Conservation (phyloP, 2,888 invertebrate species). For the Octonoba sinensis region DNA sequence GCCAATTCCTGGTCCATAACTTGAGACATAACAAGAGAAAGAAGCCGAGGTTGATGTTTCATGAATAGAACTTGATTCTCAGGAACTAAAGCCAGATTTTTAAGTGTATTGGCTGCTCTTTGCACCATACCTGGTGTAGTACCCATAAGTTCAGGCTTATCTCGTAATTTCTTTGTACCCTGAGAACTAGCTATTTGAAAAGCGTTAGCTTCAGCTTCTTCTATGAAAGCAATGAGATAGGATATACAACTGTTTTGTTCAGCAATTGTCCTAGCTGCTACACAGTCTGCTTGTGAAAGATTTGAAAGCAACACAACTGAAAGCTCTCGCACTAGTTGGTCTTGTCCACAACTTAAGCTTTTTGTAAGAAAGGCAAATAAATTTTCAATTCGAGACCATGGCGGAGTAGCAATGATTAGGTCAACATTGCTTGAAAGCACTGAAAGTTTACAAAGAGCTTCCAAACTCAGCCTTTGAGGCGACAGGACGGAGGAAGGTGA, state of each 20-base stretch:
- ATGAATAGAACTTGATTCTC: slow-evolving; percentile 92
- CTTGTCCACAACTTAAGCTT: slow-evolving; percentile 88
- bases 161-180: slow-evolving; percentile 92
- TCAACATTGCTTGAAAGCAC: slow-evolving; percentile 98
- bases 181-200: slow-evolving; percentile 94
- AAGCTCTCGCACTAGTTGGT: slow-evolving; percentile 92
- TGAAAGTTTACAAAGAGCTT: slow-evolving; percentile 96
- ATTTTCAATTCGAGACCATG: slow-evolving; percentile 90
- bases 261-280: slow-evolving; percentile 93
- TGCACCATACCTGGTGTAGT: slow-evolving; percentile 98
- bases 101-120: slow-evolving; percentile 92
- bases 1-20: slow-evolving; percentile 95
- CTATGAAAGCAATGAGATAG: slow-evolving; percentile 95
- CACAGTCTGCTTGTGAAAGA: slow-evolving; percentile 91
- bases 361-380: slow-evolving; percentile 90
- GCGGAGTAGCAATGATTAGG: slow-evolving; percentile 96
- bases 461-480: slow-evolving; percentile 93
- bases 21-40: slow-evolving; percentile 96
- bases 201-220: slow-evolving; percentile 92
- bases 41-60: slow-evolving; percentile 93
- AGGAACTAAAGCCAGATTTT: slow-evolving; percentile 90
- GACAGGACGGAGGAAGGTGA: slow-evolving; percentile 81
- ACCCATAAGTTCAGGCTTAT: slow-evolving; percentile 99
- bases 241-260: slow-evolving; percentile 89
- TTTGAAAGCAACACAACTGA: slow-evolving; percentile 96